These are phyloP conservation scores for Entomobrya multifasciata DNA, from an alignment of 2,888 invertebrate species.

Conservation along the genomic window DNA sequence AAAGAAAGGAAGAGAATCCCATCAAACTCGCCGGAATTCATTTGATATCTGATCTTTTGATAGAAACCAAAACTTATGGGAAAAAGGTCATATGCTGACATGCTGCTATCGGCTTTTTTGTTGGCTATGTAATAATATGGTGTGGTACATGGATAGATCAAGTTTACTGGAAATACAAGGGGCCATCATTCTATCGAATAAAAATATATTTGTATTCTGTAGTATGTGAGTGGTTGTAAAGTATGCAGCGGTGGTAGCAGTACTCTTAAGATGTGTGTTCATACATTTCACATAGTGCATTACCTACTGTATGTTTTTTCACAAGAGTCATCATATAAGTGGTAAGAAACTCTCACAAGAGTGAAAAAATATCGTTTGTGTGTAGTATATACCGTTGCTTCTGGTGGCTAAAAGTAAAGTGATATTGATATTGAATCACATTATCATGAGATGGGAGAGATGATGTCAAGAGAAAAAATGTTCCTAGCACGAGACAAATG, in stretches of 20 bases:
- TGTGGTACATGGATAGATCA: conserved; percentile 26
- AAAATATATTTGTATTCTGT: conserved; percentile 49
- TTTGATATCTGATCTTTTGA: conserved; percentile 69
- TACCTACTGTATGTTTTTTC: conserved; percentile 28
- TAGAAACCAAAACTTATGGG: conserved; percentile 68
- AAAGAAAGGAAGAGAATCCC: conserved; percentile 31
- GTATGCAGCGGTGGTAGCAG: background rate
- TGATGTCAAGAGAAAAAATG: conserved; percentile 73
- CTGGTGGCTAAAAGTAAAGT: conserved; percentile 69
- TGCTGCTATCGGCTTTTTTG: conserved; percentile 55
- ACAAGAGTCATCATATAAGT: conserved; percentile 27
- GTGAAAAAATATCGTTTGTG: conserved; percentile 41
- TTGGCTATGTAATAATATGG: conserved; percentile 15
- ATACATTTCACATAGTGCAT: conserved; percentile 29
- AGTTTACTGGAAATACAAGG: conserved; percentile 65
- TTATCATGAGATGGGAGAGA: conserved; percentile 77
- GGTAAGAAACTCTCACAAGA: conserved; percentile 6
- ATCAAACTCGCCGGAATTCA: conserved; percentile 56
- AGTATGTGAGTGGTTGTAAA: background rate
- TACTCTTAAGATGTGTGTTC: conserved; percentile 29
- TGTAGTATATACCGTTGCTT: conserved; percentile 23
- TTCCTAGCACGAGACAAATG: conserved; percentile 72
- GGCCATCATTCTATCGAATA: conserved; percentile 52
- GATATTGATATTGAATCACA: conserved; percentile 78
- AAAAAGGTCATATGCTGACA: conserved; percentile 67